A percentile compares a stretch with the other conserved stretches of the same genome.
These are phyloP conservation scores for Drosophila jambulina DNA, from an alignment of 1,140 invertebrate genomes.

Conservation along the genomic window DNA sequence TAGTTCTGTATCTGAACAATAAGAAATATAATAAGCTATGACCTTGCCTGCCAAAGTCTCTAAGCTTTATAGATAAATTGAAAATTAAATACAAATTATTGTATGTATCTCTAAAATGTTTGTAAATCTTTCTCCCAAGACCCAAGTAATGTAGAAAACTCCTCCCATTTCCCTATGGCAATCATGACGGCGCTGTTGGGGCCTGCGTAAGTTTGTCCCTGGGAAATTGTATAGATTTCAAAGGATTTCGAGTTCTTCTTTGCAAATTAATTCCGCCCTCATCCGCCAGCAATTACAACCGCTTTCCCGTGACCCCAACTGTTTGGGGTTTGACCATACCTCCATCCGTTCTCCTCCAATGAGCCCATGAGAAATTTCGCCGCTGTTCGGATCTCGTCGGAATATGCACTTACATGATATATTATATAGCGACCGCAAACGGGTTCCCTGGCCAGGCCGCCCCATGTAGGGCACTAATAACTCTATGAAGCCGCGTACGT, in stretches of 20 bases:
- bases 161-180: neutral
- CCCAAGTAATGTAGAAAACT: neutral
- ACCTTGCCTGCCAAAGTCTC: neutral
- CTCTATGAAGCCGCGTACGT: conserved; percentile 69
- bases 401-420: conserved; percentile 43
- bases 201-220: no score
- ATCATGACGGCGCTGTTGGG: neutral
- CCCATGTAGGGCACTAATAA: conserved; percentile 74
- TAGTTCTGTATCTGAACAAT: neutral
- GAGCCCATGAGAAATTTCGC: conserved; percentile 31
- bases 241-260: neutral
- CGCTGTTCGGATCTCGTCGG: conserved; percentile 3
- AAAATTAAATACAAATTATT: neutral
- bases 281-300: conserved; percentile 27
- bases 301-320: neutral
- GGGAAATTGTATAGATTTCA: conserved; percentile 10
- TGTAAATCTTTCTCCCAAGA: neutral
- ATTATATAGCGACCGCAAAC: conserved; percentile 41
- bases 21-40: no score
- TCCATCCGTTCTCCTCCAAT: conserved; percentile 33
- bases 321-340: conserved; percentile 14
- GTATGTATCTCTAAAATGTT: neutral
- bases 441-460: conserved; percentile 14
- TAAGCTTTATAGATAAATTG: neutral
- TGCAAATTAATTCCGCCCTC: conserved; percentile 44